These are phyloP conservation scores for Todiramphus chloris DNA, from an alignment of 2,113 vertebrate species.

Conservation along the genomic window DNA sequence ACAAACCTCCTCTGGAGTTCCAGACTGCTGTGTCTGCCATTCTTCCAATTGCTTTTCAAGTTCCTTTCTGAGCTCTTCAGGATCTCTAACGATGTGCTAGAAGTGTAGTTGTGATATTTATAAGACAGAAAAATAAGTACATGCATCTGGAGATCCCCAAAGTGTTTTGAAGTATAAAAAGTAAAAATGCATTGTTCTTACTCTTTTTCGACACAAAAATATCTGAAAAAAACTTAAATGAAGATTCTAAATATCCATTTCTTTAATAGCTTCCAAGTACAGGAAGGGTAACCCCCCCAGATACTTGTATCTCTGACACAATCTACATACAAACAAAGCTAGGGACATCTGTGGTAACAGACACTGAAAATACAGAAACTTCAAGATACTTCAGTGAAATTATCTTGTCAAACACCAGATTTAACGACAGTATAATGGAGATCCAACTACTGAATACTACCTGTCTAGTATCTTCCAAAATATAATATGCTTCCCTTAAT, in stretches of 20 bases:
- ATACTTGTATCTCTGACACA: neutral
- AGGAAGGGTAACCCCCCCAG: neutral
- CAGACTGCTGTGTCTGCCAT: slow-evolving; percentile 83
- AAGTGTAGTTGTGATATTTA: neutral
- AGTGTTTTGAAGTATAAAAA: neutral
- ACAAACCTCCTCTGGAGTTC: slow-evolving; percentile 85
- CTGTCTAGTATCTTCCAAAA: neutral
- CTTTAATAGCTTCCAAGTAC: neutral
- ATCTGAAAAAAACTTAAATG: neutral
- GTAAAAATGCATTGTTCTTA: neutral
- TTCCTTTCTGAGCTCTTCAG: slow-evolving; percentile 85
- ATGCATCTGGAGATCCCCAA: neutral
- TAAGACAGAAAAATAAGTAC: neutral
- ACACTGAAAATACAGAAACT: neutral
- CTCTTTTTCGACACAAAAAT: neutral
- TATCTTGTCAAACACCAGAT: neutral
- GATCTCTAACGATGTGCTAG: slow-evolving; percentile 79
- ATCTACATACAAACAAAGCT: neutral
- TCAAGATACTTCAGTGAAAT: neutral
- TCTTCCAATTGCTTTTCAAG: slow-evolving; percentile 91
- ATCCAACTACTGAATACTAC: neutral
- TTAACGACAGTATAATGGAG: neutral
- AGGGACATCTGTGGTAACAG: neutral
- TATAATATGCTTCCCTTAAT: neutral
- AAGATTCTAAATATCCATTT: neutral